Conservation (phyloP, 2,113 vertebrate genomes). For the Podarcis muralis region DNA sequence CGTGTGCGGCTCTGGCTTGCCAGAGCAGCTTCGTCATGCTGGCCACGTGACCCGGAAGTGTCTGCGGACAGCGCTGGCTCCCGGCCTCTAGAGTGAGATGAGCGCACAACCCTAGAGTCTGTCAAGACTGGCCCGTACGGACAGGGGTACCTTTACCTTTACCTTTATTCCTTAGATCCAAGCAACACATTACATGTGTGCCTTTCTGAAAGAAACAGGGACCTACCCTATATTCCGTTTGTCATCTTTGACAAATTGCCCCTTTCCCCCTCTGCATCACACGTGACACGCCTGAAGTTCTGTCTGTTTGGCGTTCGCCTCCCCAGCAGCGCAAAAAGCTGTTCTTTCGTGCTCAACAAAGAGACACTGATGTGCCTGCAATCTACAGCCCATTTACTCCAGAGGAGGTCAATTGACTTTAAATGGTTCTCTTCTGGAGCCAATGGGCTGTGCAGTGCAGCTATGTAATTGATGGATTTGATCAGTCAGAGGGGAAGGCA, state of each 20-base stretch:
- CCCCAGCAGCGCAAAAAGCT: neutral
- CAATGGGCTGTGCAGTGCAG: neutral
- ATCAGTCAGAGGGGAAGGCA: neutral
- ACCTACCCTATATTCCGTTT: neutral
- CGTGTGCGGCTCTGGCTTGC: too few relatives aligned
- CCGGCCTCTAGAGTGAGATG: too few relatives aligned
- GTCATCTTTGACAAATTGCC: neutral
- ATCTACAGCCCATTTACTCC: neutral
- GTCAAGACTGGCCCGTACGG: too few relatives aligned
- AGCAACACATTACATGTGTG: neutral
- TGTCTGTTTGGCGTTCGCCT: neutral
- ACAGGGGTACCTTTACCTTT: too few relatives aligned
- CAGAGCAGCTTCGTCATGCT: too few relatives aligned
- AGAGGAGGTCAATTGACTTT: conserved; percentile 5
- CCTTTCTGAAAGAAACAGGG: neutral
- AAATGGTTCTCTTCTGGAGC: neutral
- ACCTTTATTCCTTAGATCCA: neutral
- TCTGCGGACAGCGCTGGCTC: too few relatives aligned
- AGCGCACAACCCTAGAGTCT: too few relatives aligned
- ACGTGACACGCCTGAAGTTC: neutral
- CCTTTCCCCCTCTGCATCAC: neutral
- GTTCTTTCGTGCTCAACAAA: neutral
- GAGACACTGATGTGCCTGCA: neutral
- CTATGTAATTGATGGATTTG: neutral
- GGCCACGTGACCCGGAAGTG: too few relatives aligned